Evolutionary conservation across 2,113 vertebrate species (phyloP).

Genomic region (Calidris pugnax): DNA sequence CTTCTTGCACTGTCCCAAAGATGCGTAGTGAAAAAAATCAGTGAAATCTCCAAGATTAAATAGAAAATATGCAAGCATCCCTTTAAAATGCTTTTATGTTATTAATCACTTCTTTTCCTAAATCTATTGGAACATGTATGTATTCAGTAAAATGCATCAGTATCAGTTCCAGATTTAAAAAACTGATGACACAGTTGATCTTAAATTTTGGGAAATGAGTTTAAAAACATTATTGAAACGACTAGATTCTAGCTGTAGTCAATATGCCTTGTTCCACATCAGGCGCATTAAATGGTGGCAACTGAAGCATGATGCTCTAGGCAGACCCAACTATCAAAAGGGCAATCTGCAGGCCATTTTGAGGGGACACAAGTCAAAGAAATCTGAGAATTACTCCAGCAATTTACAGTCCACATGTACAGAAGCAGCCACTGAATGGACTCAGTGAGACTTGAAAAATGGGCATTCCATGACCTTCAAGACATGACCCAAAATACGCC

Average conservation of each 20-base stretch:
- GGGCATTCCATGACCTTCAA: background rate
- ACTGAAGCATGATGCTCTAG: background rate
- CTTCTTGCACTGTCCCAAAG: background rate
- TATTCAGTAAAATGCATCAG: background rate
- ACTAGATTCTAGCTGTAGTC: background rate
- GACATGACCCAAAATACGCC: background rate
- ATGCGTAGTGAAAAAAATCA: background rate
- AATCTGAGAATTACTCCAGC: background rate
- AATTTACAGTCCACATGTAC: background rate
- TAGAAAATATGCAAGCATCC: background rate
- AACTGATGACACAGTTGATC: background rate
- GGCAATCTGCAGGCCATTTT: background rate
- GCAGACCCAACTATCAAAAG: background rate
- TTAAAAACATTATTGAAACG: background rate
- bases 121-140: background rate
- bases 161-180: background rate
- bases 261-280: background rate
- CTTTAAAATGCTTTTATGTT: background rate
- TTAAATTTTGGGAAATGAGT: background rate
- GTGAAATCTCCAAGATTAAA: background rate
- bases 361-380: background rate
- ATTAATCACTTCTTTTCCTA: background rate
- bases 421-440: background rate
- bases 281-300: accelerated
- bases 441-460: background rate